These are phyloP conservation scores for Oncopeltus fasciatus DNA, from an alignment of 1,140 invertebrate genomes.

Conservation along the genomic window DNA sequence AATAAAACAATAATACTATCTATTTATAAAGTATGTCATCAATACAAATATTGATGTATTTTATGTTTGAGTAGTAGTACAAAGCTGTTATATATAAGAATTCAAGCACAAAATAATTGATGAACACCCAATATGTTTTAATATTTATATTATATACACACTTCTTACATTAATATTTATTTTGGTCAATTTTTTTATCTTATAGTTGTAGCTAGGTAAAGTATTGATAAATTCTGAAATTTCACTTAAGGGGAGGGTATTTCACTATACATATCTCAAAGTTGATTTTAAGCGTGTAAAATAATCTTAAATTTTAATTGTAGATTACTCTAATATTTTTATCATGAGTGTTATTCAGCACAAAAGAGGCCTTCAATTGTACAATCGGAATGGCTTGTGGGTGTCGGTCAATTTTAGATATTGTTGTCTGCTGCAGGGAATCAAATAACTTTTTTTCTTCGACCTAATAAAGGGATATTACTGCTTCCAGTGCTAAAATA, in stretches of 20 bases:
- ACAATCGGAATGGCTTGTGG: constrained; percentile 7
- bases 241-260: background rate
- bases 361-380: constrained; percentile 7
- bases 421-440: too few species aligned
- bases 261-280: constrained; percentile 6
- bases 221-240: background rate
- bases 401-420: background rate
- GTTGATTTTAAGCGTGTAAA: background rate
- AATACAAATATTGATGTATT: background rate
- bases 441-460: too few species aligned
- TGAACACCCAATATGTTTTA: background rate
- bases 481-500: too few species aligned
- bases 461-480: too few species aligned
- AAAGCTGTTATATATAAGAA: background rate
- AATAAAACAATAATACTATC: background rate
- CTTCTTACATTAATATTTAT: background rate
- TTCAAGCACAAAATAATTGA: background rate
- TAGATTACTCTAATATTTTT: background rate
- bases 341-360: background rate
- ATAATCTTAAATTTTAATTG: background rate
- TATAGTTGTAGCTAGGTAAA: background rate
- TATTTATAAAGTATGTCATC: background rate
- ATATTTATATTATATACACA: background rate
- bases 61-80: background rate
- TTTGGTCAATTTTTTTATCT: background rate